These are phyloP conservation scores for Nowickia ferox DNA, from an alignment of 2,888 invertebrate genomes.

Conservation along the genomic window DNA sequence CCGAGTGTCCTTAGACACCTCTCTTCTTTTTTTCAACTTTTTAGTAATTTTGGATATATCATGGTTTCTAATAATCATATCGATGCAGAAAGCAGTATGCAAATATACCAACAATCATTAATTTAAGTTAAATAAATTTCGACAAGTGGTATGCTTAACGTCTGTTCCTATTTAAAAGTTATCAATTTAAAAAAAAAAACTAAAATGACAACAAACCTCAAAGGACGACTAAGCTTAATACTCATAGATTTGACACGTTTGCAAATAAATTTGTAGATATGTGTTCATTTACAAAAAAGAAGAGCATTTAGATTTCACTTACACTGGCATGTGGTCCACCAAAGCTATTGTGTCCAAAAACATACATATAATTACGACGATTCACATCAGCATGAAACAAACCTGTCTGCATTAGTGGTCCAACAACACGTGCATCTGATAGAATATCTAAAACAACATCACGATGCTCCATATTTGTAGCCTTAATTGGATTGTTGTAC, in stretches of 20 bases:
- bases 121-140: too few species aligned
- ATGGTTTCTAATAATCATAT: too few species aligned
- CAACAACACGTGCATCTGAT: constrained; percentile 93
- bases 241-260: constrained; percentile 22
- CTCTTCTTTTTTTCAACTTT: too few species aligned
- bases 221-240: not conserved
- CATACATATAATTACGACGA: constrained; percentile 92
- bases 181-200: too few species aligned
- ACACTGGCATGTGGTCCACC: constrained; percentile 91
- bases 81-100: too few species aligned
- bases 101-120: too few species aligned
- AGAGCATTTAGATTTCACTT: constrained; percentile 82
- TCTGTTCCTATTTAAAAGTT: too few species aligned
- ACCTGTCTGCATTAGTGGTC: constrained; percentile 91
- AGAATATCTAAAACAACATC: constrained; percentile 93
- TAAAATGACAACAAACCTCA: too few species aligned
- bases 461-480: constrained; percentile 85
- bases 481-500: constrained; percentile 85
- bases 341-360: constrained; percentile 92
- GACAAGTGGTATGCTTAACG: too few species aligned
- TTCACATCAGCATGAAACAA: constrained; percentile 90
- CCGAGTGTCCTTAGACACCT: too few species aligned
- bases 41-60: too few species aligned
- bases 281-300: not conserved
- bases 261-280: not conserved